Evolutionary conservation across 1,140 invertebrate species (phyloP).

Genomic region (Leptonema lineaticorne): DNA sequence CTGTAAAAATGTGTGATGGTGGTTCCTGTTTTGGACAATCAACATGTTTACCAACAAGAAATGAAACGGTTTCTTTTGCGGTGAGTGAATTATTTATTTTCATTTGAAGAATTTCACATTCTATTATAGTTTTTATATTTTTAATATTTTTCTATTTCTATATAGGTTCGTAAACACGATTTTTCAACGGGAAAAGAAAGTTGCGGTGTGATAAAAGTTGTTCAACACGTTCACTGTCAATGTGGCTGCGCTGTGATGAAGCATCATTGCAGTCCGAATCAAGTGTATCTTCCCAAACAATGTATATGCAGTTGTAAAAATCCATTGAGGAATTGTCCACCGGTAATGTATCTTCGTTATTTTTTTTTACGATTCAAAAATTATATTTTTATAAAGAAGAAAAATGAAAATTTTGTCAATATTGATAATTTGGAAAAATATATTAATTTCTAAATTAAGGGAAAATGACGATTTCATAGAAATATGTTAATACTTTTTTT

Average conservation of each 20-base stretch:
- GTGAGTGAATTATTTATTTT: constrained; percentile 2
- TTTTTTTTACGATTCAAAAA: no score
- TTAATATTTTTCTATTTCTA: background rate
- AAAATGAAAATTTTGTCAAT: no score
- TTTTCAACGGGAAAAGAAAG: constrained; percentile 21
- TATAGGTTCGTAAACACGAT: constrained; percentile 34
- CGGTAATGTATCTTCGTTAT: background rate
- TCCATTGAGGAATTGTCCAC: constrained; percentile 43
- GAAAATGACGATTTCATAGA: no score
- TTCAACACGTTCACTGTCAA: constrained; percentile 29
- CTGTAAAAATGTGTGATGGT: constrained; percentile 38
- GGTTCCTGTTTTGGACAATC: constrained; percentile 34
- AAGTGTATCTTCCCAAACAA: constrained; percentile 48
- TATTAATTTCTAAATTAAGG: no score
- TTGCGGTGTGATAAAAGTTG: constrained; percentile 30
- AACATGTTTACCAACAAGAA: constrained; percentile 34
- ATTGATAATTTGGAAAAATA: no score
- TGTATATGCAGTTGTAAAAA: constrained; percentile 56
- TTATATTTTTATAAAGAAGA: no score
- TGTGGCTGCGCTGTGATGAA: constrained; percentile 35
- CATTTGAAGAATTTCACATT: background rate
- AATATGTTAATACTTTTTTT: no score
- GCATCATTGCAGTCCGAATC: constrained; percentile 52
- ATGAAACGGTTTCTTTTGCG: constrained; percentile 8
- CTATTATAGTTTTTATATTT: background rate